Conservation (phyloP, 2,797 vertebrate genomes). For the Oreochromis grahami region DNA sequence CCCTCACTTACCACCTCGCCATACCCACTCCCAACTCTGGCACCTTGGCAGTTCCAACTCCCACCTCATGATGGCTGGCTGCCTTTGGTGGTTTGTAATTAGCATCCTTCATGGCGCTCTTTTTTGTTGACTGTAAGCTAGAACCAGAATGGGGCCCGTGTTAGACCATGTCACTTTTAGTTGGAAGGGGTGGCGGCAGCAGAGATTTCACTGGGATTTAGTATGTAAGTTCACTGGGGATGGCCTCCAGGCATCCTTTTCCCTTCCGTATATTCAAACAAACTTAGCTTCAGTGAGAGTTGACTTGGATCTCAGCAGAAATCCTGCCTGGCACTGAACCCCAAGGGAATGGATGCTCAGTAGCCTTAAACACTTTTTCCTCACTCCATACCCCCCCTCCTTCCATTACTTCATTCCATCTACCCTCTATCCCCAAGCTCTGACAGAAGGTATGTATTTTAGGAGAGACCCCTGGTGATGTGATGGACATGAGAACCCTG, state of each 20-base stretch:
- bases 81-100: constrained; percentile 52
- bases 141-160: constrained; percentile 3
- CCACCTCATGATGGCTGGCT: constrained; percentile 13
- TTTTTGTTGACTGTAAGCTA: constrained; percentile 34
- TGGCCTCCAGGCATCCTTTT: constrained; percentile 28
- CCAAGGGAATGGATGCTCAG: constrained; percentile 48
- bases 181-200: not conserved
- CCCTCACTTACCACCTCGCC: not conserved
- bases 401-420: constrained; percentile 46
- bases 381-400: constrained; percentile 37
- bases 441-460: constrained; percentile 78
- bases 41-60: constrained; percentile 19
- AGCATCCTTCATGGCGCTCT: constrained; percentile 47
- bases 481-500: constrained; percentile 69
- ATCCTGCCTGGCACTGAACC: constrained; percentile 48
- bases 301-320: constrained; percentile 63
- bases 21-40: constrained; percentile 2
- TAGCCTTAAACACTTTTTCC: constrained; percentile 62
- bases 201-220: constrained; percentile 48
- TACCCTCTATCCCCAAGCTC: constrained; percentile 31
- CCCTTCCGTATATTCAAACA: constrained; percentile 57
- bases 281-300: constrained; percentile 59
- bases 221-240: constrained; percentile 39
- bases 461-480: constrained; percentile 74
- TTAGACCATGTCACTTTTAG: constrained; percentile 20